A percentile compares a stretch with the other conserved stretches of the same genome.
Conservation (phyloP, 2,797 vertebrate species). For the Esox lucius region DNA sequence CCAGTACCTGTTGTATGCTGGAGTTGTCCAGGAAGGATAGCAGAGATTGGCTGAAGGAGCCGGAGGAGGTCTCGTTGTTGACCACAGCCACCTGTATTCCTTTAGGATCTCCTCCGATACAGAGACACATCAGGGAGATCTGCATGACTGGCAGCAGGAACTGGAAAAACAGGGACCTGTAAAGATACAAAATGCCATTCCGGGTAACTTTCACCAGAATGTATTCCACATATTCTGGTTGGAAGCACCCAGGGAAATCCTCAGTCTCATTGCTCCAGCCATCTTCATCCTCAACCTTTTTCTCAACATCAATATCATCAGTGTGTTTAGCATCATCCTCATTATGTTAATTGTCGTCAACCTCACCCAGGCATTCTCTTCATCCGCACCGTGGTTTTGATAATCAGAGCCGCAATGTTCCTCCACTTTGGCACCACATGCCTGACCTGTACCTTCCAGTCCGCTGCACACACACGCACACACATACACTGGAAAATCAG, state of each 20-base stretch:
- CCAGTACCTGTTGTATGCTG: slow-evolving; percentile 72
- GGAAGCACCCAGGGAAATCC: no score
- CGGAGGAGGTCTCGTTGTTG: slow-evolving; percentile 74
- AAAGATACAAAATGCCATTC: not conserved
- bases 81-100: slow-evolving; percentile 77
- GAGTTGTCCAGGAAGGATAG: slow-evolving; percentile 78
- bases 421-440: slow-evolving; percentile 76
- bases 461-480: slow-evolving; percentile 50
- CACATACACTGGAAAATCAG: slow-evolving; percentile 1
- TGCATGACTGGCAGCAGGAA: slow-evolving; percentile 82
- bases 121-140: slow-evolving; percentile 79
- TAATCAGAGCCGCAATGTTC: slow-evolving; percentile 75
- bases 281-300: not conserved
- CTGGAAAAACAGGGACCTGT: slow-evolving; percentile 80
- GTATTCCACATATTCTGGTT: no score
- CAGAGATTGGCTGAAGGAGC: slow-evolving; percentile 61
- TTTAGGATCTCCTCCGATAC: slow-evolving; percentile 74
- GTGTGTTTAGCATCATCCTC: not conserved
- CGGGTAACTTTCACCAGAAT: not conserved
- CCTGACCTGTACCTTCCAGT: slow-evolving; percentile 72
- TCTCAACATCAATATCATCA: not conserved
- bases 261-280: not conserved
- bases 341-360: not conserved
- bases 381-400: slow-evolving; percentile 81
- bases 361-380: slow-evolving; percentile 77